Conservation (phyloP, 92 coral and sea anemone species). For the Palythoa grandis region DNA sequence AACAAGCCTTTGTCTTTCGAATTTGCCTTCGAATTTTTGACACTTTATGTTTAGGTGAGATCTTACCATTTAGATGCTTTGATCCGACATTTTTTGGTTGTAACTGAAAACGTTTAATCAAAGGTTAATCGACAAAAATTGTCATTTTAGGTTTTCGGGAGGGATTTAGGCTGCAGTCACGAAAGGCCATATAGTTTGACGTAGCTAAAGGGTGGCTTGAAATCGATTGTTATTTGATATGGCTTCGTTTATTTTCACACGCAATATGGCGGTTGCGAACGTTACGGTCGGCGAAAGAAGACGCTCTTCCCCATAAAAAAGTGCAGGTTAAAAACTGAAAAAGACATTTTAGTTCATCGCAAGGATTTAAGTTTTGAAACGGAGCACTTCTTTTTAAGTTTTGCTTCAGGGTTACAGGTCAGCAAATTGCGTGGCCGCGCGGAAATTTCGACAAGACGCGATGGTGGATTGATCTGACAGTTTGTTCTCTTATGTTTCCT, state of each 20-base stretch:
- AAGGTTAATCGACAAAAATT: slow-evolving; percentile 10
- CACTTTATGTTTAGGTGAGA: slow-evolving; percentile 6
- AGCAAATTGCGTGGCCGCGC: slow-evolving; percentile 28
- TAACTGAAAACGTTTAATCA: neutral
- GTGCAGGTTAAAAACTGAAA: neutral
- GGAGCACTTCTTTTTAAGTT: neutral
- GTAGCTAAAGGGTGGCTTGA: neutral
- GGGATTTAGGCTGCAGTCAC: slow-evolving; percentile 43
- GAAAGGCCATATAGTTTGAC: slow-evolving; percentile 32
- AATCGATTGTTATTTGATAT: slow-evolving; percentile 35
- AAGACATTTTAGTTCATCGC: neutral
- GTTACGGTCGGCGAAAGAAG: neutral
- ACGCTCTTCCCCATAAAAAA: neutral
- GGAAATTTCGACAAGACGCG: slow-evolving; percentile 9
- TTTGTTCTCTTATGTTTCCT: slow-evolving; percentile 3
- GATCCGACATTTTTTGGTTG: neutral
- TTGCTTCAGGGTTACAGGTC: slow-evolving; percentile 5
- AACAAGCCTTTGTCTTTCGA: slow-evolving; percentile 9
- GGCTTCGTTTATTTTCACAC: slow-evolving; percentile 26
- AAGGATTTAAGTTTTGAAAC: neutral
- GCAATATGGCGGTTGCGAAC: neutral
- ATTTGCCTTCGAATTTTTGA: neutral
- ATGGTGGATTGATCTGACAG: slow-evolving; percentile 17
- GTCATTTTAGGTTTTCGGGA: slow-evolving; percentile 1
- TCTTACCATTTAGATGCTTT: neutral